Percentiles rank a stretch among this genome's conserved stretches.
Conservation (phyloP, 2,113 vertebrate genomes). For the Lophotis ruficrista region DNA sequence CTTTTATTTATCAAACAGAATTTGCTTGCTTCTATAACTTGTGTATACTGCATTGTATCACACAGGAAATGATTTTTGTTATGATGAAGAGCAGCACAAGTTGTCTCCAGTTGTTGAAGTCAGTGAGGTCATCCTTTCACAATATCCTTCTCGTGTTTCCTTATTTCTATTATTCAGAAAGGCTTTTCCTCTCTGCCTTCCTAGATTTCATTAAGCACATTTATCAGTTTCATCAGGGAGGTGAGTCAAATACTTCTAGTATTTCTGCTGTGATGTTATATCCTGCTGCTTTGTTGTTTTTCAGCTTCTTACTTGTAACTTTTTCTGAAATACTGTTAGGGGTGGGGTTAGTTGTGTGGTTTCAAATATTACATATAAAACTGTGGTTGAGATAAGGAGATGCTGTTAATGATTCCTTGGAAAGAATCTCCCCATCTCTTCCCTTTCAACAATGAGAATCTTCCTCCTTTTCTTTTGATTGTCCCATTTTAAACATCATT, state of each 20-base stretch:
- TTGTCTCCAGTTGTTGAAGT: neutral
- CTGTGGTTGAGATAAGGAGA: neutral
- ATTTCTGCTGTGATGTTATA: conserved; percentile 25
- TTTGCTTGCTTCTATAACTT: conserved; percentile 2
- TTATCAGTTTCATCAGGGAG: conserved; percentile 33
- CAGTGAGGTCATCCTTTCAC: conserved; percentile 25
- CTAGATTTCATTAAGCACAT: neutral
- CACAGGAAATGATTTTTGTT: conserved; percentile 22
- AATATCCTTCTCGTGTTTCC: neutral
- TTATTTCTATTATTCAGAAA: conserved; percentile 33
- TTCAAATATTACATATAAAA: neutral
- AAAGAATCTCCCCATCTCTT: neutral
- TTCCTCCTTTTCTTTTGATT: neutral
- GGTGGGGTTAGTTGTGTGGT: neutral
- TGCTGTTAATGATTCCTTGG: neutral
- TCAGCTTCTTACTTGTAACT: neutral
- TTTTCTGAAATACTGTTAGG: neutral
- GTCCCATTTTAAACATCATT: neutral
- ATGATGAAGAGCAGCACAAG: neutral
- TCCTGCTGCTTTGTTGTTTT: neutral
- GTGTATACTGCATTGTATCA: neutral
- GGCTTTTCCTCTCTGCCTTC: conserved; percentile 12
- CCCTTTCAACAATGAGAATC: neutral
- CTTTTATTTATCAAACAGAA: conserved; percentile 37
- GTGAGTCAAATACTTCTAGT: neutral